Evolutionary conservation across 2,113 vertebrate species (phyloP).

Genomic region (Gopherus flavomarginatus): DNA sequence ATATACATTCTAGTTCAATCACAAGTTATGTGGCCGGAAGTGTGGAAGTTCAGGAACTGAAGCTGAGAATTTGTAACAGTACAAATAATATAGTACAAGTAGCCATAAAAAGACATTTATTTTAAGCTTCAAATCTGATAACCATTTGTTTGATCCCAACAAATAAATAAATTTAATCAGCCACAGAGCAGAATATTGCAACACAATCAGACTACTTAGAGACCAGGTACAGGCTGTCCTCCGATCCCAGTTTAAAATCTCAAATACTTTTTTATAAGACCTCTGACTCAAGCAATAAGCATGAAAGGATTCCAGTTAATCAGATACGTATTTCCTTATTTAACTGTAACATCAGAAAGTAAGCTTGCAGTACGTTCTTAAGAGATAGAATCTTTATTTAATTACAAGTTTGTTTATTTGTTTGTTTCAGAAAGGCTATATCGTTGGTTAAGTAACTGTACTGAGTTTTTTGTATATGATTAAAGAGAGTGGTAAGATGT

Average conservation of each 20-base stretch:
- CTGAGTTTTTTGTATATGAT: constrained; percentile 60
- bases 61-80: background rate
- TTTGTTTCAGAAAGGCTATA: background rate
- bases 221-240: constrained; percentile 41
- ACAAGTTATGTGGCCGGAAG: background rate
- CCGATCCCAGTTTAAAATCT: constrained; percentile 31
- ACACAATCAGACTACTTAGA: accelerated
- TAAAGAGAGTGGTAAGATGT: background rate
- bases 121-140: background rate
- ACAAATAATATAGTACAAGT: background rate
- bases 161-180: background rate
- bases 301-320: constrained; percentile 61
- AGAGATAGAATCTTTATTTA: constrained; percentile 62
- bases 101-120: background rate
- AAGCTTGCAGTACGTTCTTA: constrained; percentile 57
- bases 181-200: accelerated
- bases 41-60: background rate
- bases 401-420: constrained; percentile 5
- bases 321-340: constrained; percentile 57
- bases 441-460: constrained; percentile 35
- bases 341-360: constrained; percentile 62
- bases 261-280: constrained; percentile 42
- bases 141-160: background rate
- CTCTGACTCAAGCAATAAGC: constrained; percentile 57
- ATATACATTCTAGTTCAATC: background rate